Evolutionary conservation across 2,797 vertebrate species (phyloP).

Genomic region (Dendrocincla tyrannina): DNA sequence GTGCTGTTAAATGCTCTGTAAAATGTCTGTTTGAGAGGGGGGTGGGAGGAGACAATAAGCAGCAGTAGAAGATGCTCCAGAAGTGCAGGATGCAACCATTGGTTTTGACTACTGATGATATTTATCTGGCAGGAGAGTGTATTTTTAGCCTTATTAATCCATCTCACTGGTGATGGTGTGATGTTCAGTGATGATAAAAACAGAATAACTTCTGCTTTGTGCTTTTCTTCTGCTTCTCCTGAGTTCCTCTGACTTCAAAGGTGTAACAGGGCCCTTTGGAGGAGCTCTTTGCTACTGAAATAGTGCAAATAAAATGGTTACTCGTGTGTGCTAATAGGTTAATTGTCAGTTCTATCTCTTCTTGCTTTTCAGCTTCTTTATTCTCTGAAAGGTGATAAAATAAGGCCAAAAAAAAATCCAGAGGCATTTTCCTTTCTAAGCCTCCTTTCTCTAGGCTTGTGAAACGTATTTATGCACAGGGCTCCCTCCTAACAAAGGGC

Average conservation of each 20-base stretch:
- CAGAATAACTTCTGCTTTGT: neutral
- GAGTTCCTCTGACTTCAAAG: neutral
- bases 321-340: neutral
- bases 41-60: neutral
- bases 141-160: neutral
- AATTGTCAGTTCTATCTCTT: neutral
- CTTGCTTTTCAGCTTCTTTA: neutral
- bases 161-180: rapidly evolving
- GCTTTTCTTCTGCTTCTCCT: neutral
- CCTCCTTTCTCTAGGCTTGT: conserved; percentile 4
- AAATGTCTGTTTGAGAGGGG: neutral
- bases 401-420: neutral
- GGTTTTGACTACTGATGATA: rapidly evolving
- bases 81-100: neutral
- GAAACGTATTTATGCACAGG: conserved; percentile 32
- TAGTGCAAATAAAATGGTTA: neutral
- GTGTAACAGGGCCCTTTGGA: neutral
- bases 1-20: neutral
- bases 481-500: neutral
- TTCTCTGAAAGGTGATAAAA: conserved; percentile 22
- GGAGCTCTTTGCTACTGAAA: neutral
- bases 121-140: rapidly evolving
- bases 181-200: neutral
- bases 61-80: rapidly evolving
- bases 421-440: conserved; percentile 22